phyloP scores from a whole-genome alignment of 2,888 invertebrate genomes.

The Blastobasis lacticolella region DNA sequence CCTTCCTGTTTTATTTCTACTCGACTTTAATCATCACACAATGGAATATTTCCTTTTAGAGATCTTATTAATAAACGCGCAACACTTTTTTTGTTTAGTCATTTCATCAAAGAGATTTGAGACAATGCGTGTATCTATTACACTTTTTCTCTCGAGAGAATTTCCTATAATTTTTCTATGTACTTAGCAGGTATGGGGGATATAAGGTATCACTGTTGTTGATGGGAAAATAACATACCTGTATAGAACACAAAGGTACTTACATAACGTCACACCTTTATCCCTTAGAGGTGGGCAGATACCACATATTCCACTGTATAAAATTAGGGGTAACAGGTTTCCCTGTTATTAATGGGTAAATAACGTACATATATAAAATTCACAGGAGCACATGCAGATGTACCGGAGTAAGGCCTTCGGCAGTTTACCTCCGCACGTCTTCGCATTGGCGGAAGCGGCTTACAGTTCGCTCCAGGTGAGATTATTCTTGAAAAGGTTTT shows the following conservation, averaged over 20 bases:
- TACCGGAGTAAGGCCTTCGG: slow-evolving; percentile 90
- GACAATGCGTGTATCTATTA: background rate
- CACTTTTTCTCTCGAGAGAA: background rate
- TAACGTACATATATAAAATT: slow-evolving; percentile 15
- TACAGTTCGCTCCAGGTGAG: slow-evolving; percentile 82
- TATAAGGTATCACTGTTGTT: background rate
- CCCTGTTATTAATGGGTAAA: background rate
- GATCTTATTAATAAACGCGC: background rate
- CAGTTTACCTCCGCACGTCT: slow-evolving; percentile 88
- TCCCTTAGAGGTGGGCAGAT: too few relatives aligned
- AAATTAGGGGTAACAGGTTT: too few relatives aligned
- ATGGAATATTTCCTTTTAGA: slow-evolving; percentile 1
- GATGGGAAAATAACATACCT: background rate
- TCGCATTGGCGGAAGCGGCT: slow-evolving; percentile 92
- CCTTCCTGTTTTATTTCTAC: slow-evolving; percentile 1
- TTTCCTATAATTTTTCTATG: background rate
- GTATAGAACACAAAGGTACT: slow-evolving; percentile 73
- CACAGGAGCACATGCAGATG: slow-evolving; percentile 85
- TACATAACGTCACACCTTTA: too few relatives aligned
- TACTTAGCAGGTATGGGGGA: background rate
- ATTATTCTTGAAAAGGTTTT: background rate
- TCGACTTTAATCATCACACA: slow-evolving; percentile 7
- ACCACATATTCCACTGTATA: too few relatives aligned
- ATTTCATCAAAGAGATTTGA: background rate
- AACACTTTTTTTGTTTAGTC: background rate